Evolutionary conservation across 2,113 vertebrate species (phyloP).

Genomic region (Perca schrenkii): DNA sequence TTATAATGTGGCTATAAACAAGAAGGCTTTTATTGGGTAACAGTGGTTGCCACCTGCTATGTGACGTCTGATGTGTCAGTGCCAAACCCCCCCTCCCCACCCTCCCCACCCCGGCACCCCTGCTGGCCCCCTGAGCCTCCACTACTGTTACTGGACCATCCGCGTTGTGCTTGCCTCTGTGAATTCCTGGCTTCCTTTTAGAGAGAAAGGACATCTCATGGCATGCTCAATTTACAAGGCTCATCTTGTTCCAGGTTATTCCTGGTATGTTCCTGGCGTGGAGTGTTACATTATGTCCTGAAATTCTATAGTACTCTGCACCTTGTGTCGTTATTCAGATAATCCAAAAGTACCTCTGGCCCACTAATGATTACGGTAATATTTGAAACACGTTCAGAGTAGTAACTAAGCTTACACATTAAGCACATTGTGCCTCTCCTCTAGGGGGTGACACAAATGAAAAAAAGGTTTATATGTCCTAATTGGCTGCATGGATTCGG

Average conservation of each 20-base stretch:
- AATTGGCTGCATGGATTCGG: no score
- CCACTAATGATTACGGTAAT: background rate
- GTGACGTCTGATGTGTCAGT: background rate
- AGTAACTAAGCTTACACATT: no score
- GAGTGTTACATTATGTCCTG: conserved; percentile 10
- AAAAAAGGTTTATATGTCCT: no score
- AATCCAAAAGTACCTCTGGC: background rate
- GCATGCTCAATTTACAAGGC: conserved; percentile 30
- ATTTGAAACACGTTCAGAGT: background rate
- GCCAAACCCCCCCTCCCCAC: background rate
- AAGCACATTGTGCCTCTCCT: no score
- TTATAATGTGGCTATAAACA: background rate
- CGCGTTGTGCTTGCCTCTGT: conserved; percentile 32
- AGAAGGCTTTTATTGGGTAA: background rate
- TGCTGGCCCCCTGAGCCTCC: background rate
- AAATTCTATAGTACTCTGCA: background rate
- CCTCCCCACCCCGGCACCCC: no score
- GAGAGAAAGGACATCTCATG: background rate
- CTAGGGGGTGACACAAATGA: no score
- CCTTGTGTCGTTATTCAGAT: background rate
- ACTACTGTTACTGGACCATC: conserved; percentile 7
- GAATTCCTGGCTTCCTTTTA: conserved; percentile 39
- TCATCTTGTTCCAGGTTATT: conserved; percentile 48
- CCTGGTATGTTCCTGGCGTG: conserved; percentile 14
- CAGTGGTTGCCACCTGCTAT: background rate